Evolutionary conservation across 2,888 invertebrate species (phyloP).

Genomic region (Pyrrhia umbra): DNA sequence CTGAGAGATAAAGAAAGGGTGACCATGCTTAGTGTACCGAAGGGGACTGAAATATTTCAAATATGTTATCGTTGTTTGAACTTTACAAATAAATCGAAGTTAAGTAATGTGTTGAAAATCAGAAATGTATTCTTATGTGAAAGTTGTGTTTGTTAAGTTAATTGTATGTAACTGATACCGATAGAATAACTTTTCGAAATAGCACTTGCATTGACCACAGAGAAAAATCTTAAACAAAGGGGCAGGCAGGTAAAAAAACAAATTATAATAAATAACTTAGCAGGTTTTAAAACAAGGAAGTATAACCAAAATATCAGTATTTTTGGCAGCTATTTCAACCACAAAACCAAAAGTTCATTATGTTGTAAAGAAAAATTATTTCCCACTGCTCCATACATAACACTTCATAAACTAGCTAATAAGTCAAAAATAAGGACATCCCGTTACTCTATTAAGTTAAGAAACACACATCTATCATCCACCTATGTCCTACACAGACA

Average conservation of each 20-base stretch:
- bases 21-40: constrained; percentile 1
- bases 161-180: too few species aligned
- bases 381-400: too few species aligned
- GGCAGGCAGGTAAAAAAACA: not conserved
- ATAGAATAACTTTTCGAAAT: too few species aligned
- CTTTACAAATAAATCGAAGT: too few species aligned
- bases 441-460: not conserved
- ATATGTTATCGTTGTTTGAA: not conserved
- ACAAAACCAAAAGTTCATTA: too few species aligned
- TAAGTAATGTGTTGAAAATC: not conserved
- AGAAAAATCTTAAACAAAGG: not conserved
- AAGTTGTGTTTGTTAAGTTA: not conserved
- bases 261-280: not conserved
- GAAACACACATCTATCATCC: not conserved
- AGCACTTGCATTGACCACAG: not conserved
- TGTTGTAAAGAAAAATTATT: too few species aligned
- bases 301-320: too few species aligned
- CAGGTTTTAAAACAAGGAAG: not conserved
- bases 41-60: not conserved
- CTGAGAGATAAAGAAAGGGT: constrained; percentile 36
- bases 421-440: not conserved
- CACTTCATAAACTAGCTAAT: not conserved
- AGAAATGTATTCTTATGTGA: too few species aligned
- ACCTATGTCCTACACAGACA: not conserved
- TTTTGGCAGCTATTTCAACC: too few species aligned